phyloP scores from a whole-genome alignment of 2,797 vertebrate species.

The Prunella strophiata region DNA sequence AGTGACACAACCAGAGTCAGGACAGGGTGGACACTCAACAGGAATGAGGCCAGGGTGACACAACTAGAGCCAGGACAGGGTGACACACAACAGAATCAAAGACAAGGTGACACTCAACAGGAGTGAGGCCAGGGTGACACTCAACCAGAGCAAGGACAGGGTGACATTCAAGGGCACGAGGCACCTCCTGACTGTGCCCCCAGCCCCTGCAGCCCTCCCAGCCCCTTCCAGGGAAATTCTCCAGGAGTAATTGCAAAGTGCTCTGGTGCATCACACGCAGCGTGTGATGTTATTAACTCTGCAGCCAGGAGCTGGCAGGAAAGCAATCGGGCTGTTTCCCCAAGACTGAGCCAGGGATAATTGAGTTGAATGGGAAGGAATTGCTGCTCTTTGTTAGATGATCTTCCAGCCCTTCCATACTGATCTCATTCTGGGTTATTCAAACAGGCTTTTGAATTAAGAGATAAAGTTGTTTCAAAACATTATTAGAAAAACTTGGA shows the following conservation, averaged over 20 bases:
- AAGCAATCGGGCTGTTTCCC: conserved; percentile 39
- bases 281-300: neutral
- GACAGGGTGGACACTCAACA: no score
- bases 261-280: neutral
- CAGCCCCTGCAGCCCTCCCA: neutral
- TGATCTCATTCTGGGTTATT: neutral
- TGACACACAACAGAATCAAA: neutral
- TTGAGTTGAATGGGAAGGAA: conserved; percentile 36
- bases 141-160: neutral
- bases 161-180: rapidly evolving
- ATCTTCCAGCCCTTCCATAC: neutral
- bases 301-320: conserved; percentile 13
- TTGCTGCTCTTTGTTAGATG: conserved; percentile 22
- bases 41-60: neutral
- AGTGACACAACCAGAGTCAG: no score
- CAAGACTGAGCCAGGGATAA: conserved; percentile 39
- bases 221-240: neutral
- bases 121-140: no score
- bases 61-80: neutral
- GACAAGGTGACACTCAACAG: no score
- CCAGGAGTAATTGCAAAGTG: neutral
- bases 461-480: conserved; percentile 21
- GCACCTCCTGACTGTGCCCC: rapidly evolving
- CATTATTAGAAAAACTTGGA: neutral
- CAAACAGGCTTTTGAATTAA: conserved; percentile 32